Base-by-base conservation (phyloP, 2,113 vertebrate genomes). In the Platycercus adscitus region DNA sequence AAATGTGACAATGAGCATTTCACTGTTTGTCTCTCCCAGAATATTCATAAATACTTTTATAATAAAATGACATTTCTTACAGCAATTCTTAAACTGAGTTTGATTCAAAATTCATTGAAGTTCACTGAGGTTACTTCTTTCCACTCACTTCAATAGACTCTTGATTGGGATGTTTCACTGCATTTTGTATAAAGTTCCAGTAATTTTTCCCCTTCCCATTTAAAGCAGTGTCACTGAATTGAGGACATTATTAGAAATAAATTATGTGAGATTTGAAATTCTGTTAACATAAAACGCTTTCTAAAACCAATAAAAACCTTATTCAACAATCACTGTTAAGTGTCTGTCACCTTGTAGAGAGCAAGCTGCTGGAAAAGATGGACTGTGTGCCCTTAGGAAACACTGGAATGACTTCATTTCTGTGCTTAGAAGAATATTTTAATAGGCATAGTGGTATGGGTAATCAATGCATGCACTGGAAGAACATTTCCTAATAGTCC, bases 401-500 rank as follows among this genome's bases (percentile, higher is more conserved):
- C 37, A 50, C 46, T 72, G 84, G 44, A 72, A 83, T 93, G 75
- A 89, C 91, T 96, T 95, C 56, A 95, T 84, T 91, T 77, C 81
- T 88, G 56, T 83, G 87, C 88, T 87, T 39, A 84, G 88, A 88
- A 89, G 65, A 56, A 70, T 81, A 75, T 94, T 94, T 89, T 88
- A 88, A 87, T 87, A 92, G 80, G 41, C 46, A 14, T 60, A 55
- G 91, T 76, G 88, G 71, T 93, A 92, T 92, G 80, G 92, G 80
- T 92, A 95, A 97, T 97, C 96, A 95, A 95, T 97, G 95, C 39
- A 21, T 52, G 43, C 69, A 63, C 33, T 94, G 87, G 72, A 94
- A 75, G 80, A 94, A 91, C 77, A 82, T 88, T 86, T 71, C 79
- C 81, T 96, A 88, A 91, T 85, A 96, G 94, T 86, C 86, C 82